phyloP scores from a whole-genome alignment of 2,113 vertebrate species.

The Holacanthus passer region DNA sequence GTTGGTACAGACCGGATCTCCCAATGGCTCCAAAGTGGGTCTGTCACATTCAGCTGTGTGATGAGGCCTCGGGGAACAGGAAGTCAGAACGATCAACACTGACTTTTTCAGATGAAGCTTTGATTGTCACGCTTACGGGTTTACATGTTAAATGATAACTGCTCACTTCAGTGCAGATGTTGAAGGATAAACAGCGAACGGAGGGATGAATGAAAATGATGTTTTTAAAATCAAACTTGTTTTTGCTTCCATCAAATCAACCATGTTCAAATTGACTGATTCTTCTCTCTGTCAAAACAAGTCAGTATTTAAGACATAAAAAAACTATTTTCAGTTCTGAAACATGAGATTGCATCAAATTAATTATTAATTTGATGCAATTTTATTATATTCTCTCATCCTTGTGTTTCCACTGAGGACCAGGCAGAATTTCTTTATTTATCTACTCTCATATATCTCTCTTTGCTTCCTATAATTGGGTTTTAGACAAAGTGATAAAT shows the following conservation, averaged over 20 bases:
- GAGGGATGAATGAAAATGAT: background rate
- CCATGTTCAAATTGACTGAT: constrained; percentile 4
- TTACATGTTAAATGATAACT: constrained; percentile 22
- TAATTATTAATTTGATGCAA: background rate
- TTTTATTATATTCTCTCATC: background rate
- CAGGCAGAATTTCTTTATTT: background rate
- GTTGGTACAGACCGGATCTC: background rate
- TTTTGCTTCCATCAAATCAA: constrained; percentile 17
- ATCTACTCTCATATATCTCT: background rate
- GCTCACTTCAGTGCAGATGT: constrained; percentile 1
- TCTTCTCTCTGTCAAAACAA: constrained; percentile 4
- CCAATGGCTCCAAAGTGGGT: constrained; percentile 7
- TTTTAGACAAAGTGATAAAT: constrained; percentile 6
- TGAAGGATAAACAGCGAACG: constrained; percentile 13
- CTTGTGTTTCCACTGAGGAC: background rate
- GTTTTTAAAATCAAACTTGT: background rate
- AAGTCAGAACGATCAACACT: constrained; percentile 22
- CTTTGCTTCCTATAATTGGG: background rate
- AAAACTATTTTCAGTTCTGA: background rate
- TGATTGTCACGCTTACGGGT: constrained; percentile 16
- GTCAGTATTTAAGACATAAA: background rate
- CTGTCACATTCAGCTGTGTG: constrained; percentile 3
- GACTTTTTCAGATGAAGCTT: constrained; percentile 18
- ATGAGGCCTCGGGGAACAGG: constrained; percentile 4
- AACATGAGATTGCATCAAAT: background rate